Percentiles rank a stretch among this genome's conserved stretches.
These are phyloP conservation scores for Setophaga petechia DNA, from an alignment of 2,113 vertebrate genomes.

Conservation along the genomic window DNA sequence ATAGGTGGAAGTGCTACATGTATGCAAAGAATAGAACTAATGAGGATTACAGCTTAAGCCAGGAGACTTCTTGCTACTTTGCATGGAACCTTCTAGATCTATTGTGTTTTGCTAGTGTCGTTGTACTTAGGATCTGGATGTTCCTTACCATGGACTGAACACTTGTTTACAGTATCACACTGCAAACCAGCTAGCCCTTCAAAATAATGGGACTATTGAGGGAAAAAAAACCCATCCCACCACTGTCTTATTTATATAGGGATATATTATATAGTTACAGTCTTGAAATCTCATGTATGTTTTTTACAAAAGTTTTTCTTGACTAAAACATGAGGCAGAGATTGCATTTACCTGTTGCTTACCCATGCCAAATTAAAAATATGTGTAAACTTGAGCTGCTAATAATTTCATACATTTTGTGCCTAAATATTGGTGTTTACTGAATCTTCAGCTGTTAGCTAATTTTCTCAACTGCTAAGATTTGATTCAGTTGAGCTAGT, in stretches of 20 bases:
- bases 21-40: neutral
- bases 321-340: neutral
- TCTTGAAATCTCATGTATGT: neutral
- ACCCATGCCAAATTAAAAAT: neutral
- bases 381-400: neutral
- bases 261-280: neutral
- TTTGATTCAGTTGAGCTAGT: neutral
- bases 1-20: neutral
- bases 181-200: neutral
- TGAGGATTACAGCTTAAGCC: neutral
- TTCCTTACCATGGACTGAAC: neutral
- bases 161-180: neutral
- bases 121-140: neutral
- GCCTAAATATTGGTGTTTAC: neutral
- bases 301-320: neutral
- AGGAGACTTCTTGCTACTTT: neutral
- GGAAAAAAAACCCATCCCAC: fast-evolving
- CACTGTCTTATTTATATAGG: neutral
- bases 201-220: neutral
- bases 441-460: neutral
- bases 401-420: neutral
- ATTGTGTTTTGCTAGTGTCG: neutral
- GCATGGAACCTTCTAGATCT: neutral
- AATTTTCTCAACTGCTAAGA: neutral
- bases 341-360: neutral